These are phyloP conservation scores for Spodoptera frugiperda DNA, from an alignment of 1,140 invertebrate genomes.

Conservation along the genomic window DNA sequence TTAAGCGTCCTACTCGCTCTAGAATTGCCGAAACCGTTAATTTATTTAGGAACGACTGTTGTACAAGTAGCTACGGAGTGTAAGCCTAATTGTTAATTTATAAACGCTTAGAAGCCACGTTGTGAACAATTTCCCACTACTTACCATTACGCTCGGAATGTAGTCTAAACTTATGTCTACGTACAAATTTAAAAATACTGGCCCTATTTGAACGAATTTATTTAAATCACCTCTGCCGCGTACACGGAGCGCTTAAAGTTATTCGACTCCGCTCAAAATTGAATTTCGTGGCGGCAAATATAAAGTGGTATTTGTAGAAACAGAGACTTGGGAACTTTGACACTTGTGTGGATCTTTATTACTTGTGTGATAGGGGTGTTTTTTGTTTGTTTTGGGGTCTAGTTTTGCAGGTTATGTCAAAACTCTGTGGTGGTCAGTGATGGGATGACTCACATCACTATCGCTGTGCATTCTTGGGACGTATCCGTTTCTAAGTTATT, in stretches of 20 bases:
- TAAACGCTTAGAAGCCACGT: slow-evolving; percentile 65
- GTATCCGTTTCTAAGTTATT: slow-evolving; percentile 74
- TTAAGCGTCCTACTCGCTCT: neutral
- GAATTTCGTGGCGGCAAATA: slow-evolving; percentile 53
- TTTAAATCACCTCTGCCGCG: slow-evolving; percentile 20
- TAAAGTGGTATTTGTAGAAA: slow-evolving; percentile 52
- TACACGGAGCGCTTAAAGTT: neutral
- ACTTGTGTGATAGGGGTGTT: slow-evolving; percentile 47
- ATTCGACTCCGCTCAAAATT: slow-evolving; percentile 44
- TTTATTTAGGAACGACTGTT: slow-evolving; percentile 18
- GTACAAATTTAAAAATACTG: slow-evolving; percentile 27
- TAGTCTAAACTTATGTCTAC: slow-evolving; percentile 75
- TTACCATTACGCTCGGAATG: slow-evolving; percentile 71
- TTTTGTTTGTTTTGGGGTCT: slow-evolving; percentile 51
- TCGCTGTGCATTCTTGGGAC: slow-evolving; percentile 77
- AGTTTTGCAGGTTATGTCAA: slow-evolving; percentile 53
- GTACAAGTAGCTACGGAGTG: neutral
- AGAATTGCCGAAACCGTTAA: slow-evolving; percentile 12
- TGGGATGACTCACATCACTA: slow-evolving; percentile 77
- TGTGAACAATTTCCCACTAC: slow-evolving; percentile 69
- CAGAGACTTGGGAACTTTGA: slow-evolving; percentile 54
- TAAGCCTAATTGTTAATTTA: slow-evolving; percentile 58
- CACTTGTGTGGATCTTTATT: slow-evolving; percentile 49
- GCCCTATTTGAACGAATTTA: neutral
- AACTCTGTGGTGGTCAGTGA: slow-evolving; percentile 77